Percentiles rank a stretch among this genome's conserved stretches.
Evolutionary conservation across 2,113 vertebrate genomes (phyloP).

Genomic region (Odobenus rosmarus): DNA sequence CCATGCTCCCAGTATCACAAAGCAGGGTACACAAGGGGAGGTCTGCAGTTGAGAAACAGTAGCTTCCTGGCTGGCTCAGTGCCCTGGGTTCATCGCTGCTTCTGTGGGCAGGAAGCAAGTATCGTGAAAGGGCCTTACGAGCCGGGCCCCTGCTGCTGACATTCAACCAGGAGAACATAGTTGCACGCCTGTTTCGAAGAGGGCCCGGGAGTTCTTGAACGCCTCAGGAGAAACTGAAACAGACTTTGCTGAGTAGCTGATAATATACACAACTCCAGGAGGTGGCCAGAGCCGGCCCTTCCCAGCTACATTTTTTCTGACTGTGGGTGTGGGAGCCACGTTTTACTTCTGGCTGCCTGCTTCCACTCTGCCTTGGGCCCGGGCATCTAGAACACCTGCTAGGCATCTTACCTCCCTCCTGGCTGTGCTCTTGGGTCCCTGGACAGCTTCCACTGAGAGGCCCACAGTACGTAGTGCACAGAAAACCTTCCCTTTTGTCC

Average conservation of each 20-base stretch:
- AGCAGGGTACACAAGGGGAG: neutral
- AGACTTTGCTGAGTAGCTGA: too few relatives aligned
- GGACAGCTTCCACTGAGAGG: neutral
- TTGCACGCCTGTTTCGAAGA: fast-evolving
- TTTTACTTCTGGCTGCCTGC: too few relatives aligned
- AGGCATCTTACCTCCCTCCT: neutral
- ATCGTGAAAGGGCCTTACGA: fast-evolving
- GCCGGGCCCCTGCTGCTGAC: too few relatives aligned
- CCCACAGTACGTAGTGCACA: fast-evolving
- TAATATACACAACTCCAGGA: too few relatives aligned
- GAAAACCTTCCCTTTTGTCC: neutral
- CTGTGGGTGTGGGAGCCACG: fast-evolving
- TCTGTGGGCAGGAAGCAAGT: neutral
- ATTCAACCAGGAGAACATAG: neutral
- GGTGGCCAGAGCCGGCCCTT: too few relatives aligned
- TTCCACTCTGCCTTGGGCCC: neutral
- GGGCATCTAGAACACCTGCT: neutral
- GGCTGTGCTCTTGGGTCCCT: neutral
- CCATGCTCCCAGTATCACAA: fast-evolving
- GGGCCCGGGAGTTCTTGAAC: neutral
- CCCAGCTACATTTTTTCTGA: neutral
- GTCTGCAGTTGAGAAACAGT: neutral
- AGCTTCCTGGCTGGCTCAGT: neutral
- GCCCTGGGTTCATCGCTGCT: neutral
- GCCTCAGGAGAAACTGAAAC: neutral